Evolutionary conservation across 2,888 invertebrate genomes (phyloP), one percentile per base, ranked within the genome.

Genomic region (Chaetogeoica ovagalla): DNA sequence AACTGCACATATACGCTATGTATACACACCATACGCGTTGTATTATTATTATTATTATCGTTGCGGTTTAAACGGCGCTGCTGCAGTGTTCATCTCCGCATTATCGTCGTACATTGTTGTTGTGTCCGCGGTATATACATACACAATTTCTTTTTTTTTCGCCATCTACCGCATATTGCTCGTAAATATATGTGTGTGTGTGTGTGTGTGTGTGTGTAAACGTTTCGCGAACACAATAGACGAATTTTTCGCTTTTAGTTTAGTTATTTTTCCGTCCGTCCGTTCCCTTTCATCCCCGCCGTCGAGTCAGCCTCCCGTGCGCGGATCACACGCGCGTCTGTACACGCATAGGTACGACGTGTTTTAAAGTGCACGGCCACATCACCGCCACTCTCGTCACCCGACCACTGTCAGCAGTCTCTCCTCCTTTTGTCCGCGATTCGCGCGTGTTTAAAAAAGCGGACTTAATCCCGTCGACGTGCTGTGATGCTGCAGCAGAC

Each of bases 11-110:
- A 60, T 21, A 11, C 21, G 15, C 43, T 37, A n/a, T n/a, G 2
- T 21, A 21, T 39, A 23, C 55, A n/a, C 65, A 13, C 23, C 48
- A 48, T 11, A 9, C 52, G 19, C 21, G 23, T 23, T 2, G 13
- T 30, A n/a, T 43, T 3, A 17, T 30, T 30, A 30, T 30, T 57
- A 57, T 55, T 66, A 66, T 66, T 66, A 75, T 75, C 75, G 15
- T 60, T 66, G 66, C 75, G 75, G 75, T 75, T 60, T 68, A 79
- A 79, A 79, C 55, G 77, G 77, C 77, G 77, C 77, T 77, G 77
- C 68, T 21, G n/a, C n/a, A n/a, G n/a, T n/a, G n/a, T n/a, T n/a
- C n/a, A n/a, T 21, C 19, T 60, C 30, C 7, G 60, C 21, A 23
- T 76, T 76, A 62, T 59, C 57, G 59, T 11, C 37, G 21, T 59